Evolutionary conservation across 2,888 invertebrate species (phyloP).

Genomic region (Athalia rosae): DNA sequence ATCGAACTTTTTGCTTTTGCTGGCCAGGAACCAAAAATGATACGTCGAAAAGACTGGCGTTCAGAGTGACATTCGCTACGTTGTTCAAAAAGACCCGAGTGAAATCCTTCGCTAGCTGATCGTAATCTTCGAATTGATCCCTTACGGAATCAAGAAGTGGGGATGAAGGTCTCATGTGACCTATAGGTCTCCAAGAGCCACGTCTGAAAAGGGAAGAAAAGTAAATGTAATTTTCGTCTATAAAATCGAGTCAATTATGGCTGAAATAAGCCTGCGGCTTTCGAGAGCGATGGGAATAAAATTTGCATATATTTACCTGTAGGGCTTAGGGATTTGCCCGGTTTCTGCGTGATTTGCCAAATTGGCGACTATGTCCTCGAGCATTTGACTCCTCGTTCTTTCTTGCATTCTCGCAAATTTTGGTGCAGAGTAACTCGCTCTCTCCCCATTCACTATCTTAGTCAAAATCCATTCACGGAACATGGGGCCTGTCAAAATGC

Average conservation of each 20-base stretch:
- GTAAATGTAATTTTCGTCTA: conserved; percentile 34
- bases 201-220: conserved; percentile 68
- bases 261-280: neutral
- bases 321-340: conserved; percentile 96
- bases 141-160: conserved; percentile 93
- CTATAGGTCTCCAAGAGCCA: conserved; percentile 95
- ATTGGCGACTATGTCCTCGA: conserved; percentile 95
- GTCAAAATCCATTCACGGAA: conserved; percentile 96
- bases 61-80: conserved; percentile 85
- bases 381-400: conserved; percentile 93
- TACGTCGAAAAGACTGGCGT: conserved; percentile 91
- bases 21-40: conserved; percentile 91
- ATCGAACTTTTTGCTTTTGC: conserved; percentile 92
- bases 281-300: neutral
- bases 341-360: conserved; percentile 95
- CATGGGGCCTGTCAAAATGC: conserved; percentile 80
- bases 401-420: conserved; percentile 97
- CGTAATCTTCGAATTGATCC: conserved; percentile 96
- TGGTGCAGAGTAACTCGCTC: conserved; percentile 95
- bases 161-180: conserved; percentile 95
- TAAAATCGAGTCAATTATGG: neutral
- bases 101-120: conserved; percentile 94
- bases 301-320: conserved; percentile 74
- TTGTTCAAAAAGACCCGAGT: conserved; percentile 91
- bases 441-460: conserved; percentile 94